Base-by-base conservation (phyloP, 2,797 vertebrate genomes). In the Esox masquinongy region DNA sequence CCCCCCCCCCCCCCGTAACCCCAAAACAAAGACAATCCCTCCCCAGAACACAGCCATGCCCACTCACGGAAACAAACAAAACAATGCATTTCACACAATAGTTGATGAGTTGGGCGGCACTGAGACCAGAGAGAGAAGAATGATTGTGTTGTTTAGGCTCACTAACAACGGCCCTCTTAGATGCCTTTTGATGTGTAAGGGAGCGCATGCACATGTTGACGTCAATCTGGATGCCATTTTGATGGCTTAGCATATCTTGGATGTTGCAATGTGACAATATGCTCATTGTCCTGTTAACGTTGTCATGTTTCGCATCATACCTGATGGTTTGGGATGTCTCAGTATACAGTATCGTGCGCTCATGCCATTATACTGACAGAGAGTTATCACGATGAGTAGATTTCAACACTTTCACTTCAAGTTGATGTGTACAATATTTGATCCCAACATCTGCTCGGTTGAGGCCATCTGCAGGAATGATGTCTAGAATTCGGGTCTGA, bases 81-180 rank as follows among this genome's bases (percentile, higher is more conserved):
- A 68, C 75, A 74, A 49, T 56, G 70, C 70, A 56, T 76, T 72
- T 79, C 77, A 76, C 70, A 53, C 51, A 8, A 53, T 53, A 17
- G 19, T n/a, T 53, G 51, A 16, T 12, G 16, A 88, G 78, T 56
- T 82, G 73, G 84, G 83, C 86, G 34, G 47, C 80, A 83, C 87
- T 84, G 74, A 88, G 81, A 61, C 83, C 77, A 80, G 59, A 12
- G 70, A 79, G 80, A 81, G 59, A 87, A 88, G 85, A 93, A 86
- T 81, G 85, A 83, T 34, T 4, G 71, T 74, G 84, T 91, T 94
- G 92, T 93, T 90, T 78, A 66, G 72, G 77, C 68, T 47, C 12
- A 43, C 75, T 79, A 80, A 89, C 87, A 91, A 87, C 79, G 77
- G 82, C 81, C 72, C 87, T 89, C 87, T 89, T 90, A 89, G 87